Base-by-base conservation (phyloP, 2,797 vertebrate genomes). In the Tragelaphus eurycerus region DNA sequence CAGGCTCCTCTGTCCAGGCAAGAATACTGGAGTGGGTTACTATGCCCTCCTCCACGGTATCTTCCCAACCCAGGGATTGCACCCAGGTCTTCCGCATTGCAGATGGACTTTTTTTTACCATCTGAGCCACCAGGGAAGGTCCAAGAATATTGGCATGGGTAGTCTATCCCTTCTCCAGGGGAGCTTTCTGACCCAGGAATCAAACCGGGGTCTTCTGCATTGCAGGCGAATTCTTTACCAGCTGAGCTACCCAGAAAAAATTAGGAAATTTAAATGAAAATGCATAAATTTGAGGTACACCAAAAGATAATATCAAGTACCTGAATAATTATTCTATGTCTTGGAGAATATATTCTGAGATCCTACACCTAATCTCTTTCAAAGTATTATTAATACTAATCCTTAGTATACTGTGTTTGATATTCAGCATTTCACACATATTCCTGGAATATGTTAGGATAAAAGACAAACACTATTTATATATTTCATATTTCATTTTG, bases 321-420 rank as follows among this genome's bases (percentile, higher is more conserved):
- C 10, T 60, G 55, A 93, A 23, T 71, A 90, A 78, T 82, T 27
- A 48, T 46, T 62, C 62, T 71, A 25, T 59, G 11, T 64, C 59
- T 79, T 93, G 52, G 60, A 71, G 27, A 64, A 94, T 60, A 5
- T 82, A 71, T 38, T 50, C 54, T 29, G 13, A 92, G 14, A 78
- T 38, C 90, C 38, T 90, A 74, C 25, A 84, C 25, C 15, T 76
- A 27, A 57, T 89, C 34, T 67, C 87, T 97, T 89, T 27, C 34
- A 82, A 96, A 96, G 90, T 95, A 85, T 38, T 85, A 23, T 86
- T 71, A 71, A 38, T 85, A 34, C 38, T 83, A 43, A 48, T 89
- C 60, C 67, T 54, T 55, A 31, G 2, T 74, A 23, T 3, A 90
- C 52, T 48, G 6, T 74, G 71, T 88, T 90, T 90, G 13, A 89